Percentiles rank a stretch among this genome's conserved stretches.
These are phyloP conservation scores for Arnoldichthys spilopterus DNA, from an alignment of 2,797 vertebrate genomes.

Conservation along the genomic window DNA sequence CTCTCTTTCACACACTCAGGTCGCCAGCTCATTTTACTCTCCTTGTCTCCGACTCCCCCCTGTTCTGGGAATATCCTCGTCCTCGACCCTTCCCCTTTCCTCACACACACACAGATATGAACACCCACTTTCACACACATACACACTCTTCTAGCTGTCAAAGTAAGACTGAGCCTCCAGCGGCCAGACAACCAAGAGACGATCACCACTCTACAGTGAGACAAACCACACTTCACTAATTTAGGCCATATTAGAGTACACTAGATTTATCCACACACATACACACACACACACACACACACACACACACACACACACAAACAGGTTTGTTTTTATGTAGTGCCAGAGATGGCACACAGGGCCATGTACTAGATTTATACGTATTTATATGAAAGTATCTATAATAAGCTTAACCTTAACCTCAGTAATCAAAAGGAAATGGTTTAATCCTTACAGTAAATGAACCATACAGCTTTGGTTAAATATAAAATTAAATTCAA, in stretches of 20 bases:
- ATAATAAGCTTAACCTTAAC: too few relatives aligned
- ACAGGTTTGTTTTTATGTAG: not conserved
- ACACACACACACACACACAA: too few relatives aligned
- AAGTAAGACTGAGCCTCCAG: not conserved
- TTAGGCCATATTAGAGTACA: conserved; percentile 1
- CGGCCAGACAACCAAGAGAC: conserved; percentile 20
- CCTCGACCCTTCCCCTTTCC: not conserved
- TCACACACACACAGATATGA: too few relatives aligned
- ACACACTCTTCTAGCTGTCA: conserved; percentile 17
- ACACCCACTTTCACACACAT: not conserved
- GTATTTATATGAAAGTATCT: too few relatives aligned
- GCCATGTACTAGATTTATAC: too few relatives aligned
- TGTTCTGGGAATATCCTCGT: conserved; percentile 27
- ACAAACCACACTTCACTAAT: conserved; percentile 11
- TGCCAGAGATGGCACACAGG: too few relatives aligned
- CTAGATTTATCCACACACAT: not conserved
- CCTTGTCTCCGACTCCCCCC: conserved; percentile 37
- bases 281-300: conserved; percentile 11
- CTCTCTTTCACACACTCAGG: conserved; percentile 63
- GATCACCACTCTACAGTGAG: conserved; percentile 20
- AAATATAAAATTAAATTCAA: too few relatives aligned
- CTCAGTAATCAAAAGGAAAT: too few relatives aligned
- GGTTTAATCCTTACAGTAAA: too few relatives aligned
- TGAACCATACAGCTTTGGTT: too few relatives aligned
- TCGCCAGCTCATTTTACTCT: conserved; percentile 56